phyloP scores from a whole-genome alignment of 2,113 vertebrate species.

The Burhinus bistriatus region DNA sequence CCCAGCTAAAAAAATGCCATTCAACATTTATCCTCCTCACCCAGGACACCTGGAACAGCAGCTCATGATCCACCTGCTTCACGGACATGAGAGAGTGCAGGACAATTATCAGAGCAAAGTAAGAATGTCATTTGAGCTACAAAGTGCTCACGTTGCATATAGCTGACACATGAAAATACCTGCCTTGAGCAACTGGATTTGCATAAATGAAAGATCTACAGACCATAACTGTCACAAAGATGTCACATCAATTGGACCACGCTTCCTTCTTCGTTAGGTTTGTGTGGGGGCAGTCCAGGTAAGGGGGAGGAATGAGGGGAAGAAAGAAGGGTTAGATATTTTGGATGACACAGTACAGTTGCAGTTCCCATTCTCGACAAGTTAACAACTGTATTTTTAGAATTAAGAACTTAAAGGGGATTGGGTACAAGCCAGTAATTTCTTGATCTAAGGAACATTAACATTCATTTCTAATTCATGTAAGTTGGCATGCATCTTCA shows the following conservation, averaged over 20 bases:
- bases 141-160: neutral
- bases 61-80: neutral
- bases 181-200: neutral
- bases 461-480: constrained; percentile 32
- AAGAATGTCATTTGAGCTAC: neutral
- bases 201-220: constrained; percentile 21
- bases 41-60: neutral
- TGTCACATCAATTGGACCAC: neutral
- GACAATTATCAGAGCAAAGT: neutral
- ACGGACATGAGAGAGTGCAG: neutral
- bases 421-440: neutral
- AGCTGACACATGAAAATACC: constrained; percentile 44
- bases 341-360: neutral
- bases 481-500: constrained; percentile 22
- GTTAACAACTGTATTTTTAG: neutral
- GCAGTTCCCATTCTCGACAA: neutral
- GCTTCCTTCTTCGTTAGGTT: neutral
- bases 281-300: neutral
- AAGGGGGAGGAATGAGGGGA: neutral
- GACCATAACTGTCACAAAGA: constrained; percentile 21
- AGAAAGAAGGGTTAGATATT: neutral
- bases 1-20: neutral
- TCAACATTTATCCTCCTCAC: neutral
- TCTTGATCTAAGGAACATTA: constrained; percentile 29
- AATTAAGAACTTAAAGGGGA: neutral